Base-by-base conservation (phyloP, 1,140 invertebrate genomes). In the Drosophila orosa region DNA sequence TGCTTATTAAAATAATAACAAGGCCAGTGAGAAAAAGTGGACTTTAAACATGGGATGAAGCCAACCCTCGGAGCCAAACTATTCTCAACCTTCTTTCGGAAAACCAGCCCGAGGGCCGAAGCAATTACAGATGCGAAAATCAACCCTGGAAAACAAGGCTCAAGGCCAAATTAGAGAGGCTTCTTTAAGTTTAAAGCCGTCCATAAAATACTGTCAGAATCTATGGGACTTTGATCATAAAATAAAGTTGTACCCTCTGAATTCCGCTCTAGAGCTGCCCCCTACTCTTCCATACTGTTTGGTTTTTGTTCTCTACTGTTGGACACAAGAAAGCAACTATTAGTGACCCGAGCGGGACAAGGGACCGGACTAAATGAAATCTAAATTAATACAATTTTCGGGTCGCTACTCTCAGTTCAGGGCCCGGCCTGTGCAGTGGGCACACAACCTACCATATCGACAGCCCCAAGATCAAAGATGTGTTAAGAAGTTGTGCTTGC, bases 351-450 rank as follows among this genome's bases (percentile, higher is more conserved):
- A 17, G 37, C 45, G 56, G 22, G 13, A 29, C 33, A 45, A 45
- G 37, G 62, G 54, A 59, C 66, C 45, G 48, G 66, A 80, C 80
- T 73, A 67, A 87, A 87, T 87, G 57, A 87, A 89, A 89, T 84
- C 72, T 71, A 87, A 87, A 89, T 87, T 87, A 87, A 87, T 87
- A 87, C 73, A 78, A 83, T 84, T 80, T 83, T 79, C 62, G 83
- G 82, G 82, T 79, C 74, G 73, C 52, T 56, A 56, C 35, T 27
- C 69, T 56, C 52, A 22, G 65, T 57, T 47, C 33, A n/a, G 9
- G 17, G 17, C 12, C 0, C 47, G 29, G 35, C 10, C 56, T n/a
- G 44, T 25, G n/a, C 24, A 17, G 15, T 48, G 33, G 42, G 39
- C 63, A 35, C 27, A 47, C 52, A 31, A 25, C 40, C 35, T 19